Evolutionary conservation across 2,113 vertebrate species (phyloP), one percentile per base, ranked within the genome.

Genomic region (Condylura cristata): DNA sequence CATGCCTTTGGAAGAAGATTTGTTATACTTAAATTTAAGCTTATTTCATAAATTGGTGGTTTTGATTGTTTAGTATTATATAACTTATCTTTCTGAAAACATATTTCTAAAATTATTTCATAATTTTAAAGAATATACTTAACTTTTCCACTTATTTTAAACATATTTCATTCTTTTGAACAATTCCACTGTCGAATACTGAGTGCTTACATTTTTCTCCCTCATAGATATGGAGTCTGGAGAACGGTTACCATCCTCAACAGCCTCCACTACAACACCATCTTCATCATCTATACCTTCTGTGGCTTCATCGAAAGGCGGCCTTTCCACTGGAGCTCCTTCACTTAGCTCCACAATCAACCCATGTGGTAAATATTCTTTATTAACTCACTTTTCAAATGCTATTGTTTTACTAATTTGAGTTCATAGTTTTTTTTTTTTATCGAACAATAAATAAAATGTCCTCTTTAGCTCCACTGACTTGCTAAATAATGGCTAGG

Each of bases 141-240:
- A 75, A 78, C 48, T 41, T 26, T 11, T 78, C 71, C 56, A 30
- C 30, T 78, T 85, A 70, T 53, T 90, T 78, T 83, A 75, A 61
- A 32, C 86, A 41, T 66, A 6, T 71, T 61, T 72, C 51, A 91
- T 84, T 91, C 26, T 88, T 79, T 88, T 76, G 14, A 34, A 26
- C 68, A 80, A 26, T 53, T 20, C 13, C 51, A 37, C 5, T 86
- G 0, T 41, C 41, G 41, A 7, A 1, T 6, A 16, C 53, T 79
- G 60, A 71, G 58, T 37, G 56, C 87, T 84, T 51, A 53, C 1
- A 2, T 79, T 90, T 87, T 80, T 91, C 90, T 26, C 53, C 80
- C 13, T 97, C 60, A 32, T 79, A 99, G 99, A 98, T 97, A 99
- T 99, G 99, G 99, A 99, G 98, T 99, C 99, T 98, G 99, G 98